Conservation (phyloP, 2,888 invertebrate genomes). For the Quadroppia sp. region DNA sequence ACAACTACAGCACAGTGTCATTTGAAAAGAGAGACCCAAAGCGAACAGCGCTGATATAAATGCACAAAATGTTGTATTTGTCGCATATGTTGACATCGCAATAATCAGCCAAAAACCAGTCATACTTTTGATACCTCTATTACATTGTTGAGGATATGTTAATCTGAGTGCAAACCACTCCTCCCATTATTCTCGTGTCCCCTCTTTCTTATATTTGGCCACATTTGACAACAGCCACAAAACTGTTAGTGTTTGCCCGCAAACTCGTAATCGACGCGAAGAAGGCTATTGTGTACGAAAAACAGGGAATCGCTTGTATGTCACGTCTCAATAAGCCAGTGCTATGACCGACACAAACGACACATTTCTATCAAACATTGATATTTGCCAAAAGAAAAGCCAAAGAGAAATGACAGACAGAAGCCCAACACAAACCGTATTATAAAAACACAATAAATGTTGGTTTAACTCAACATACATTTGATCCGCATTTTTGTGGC, state of each 20-base stretch:
- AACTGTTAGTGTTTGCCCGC: slow-evolving; percentile 16
- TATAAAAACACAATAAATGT: slow-evolving; percentile 15
- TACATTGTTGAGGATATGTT: not conserved
- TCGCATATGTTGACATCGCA: slow-evolving; percentile 7
- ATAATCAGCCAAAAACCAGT: slow-evolving; percentile 3
- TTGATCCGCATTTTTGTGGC: slow-evolving; percentile 2
- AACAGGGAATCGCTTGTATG: slow-evolving; percentile 15
- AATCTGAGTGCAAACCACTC: slow-evolving; percentile 9
- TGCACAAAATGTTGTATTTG: not conserved
- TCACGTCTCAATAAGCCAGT: slow-evolving; percentile 26
- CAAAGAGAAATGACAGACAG: slow-evolving; percentile 7
- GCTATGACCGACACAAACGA: slow-evolving; percentile 9
- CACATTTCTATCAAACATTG: slow-evolving; percentile 32
- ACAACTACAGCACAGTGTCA: no score
- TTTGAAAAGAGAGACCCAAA: not conserved
- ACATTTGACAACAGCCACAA: slow-evolving; percentile 16
- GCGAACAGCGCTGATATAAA: not conserved
- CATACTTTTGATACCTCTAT: slow-evolving; percentile 12
- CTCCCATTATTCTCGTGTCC: slow-evolving; percentile 11
- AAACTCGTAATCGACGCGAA: slow-evolving; percentile 27
- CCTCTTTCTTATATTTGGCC: slow-evolving; percentile 4
- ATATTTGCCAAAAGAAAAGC: not conserved
- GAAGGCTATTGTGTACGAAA: not conserved
- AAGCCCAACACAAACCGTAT: slow-evolving; percentile 25
- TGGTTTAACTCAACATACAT: not conserved